Evolutionary conservation across 2,888 invertebrate species (phyloP).

Genomic region (Blastobasis lacticolella): DNA sequence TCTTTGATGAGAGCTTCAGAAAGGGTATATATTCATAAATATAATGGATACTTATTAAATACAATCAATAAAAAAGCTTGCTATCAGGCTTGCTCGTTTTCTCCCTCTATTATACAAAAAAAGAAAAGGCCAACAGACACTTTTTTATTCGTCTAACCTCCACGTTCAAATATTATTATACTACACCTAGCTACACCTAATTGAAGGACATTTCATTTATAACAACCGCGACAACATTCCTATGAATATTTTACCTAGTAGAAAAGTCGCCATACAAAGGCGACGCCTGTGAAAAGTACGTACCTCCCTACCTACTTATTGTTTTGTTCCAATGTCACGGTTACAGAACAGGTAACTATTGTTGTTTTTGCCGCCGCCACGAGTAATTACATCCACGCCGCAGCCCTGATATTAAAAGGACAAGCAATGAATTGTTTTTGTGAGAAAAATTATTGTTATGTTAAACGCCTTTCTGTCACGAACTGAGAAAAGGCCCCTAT

Average conservation of each 20-base stretch:
- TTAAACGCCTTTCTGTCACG: not conserved
- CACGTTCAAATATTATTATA: no score
- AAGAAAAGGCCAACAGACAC: no score
- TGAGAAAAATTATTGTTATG: not conserved
- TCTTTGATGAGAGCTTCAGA: no score
- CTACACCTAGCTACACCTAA: no score
- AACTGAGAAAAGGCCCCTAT: no score
- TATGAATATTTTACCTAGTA: not conserved
- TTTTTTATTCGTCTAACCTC: no score
- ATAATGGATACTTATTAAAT: no score
- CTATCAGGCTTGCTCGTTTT: no score
- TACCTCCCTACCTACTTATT: slow-evolving; percentile 15
- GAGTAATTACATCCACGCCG: slow-evolving; percentile 21
- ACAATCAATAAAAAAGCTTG: no score
- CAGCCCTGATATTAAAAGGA: slow-evolving; percentile 18
- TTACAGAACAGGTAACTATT: slow-evolving; percentile 13
- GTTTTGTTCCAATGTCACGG: slow-evolving; percentile 36
- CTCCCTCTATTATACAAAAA: no score
- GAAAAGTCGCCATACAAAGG: slow-evolving; percentile 6
- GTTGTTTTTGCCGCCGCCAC: slow-evolving; percentile 27
- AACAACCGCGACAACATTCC: not conserved
- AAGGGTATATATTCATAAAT: no score
- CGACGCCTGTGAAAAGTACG: slow-evolving; percentile 10
- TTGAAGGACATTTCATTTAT: no score
- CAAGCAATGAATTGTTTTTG: slow-evolving; percentile 4